Conservation (phyloP, 92 coral and sea anemone species). For the Paramuricea clavata region DNA sequence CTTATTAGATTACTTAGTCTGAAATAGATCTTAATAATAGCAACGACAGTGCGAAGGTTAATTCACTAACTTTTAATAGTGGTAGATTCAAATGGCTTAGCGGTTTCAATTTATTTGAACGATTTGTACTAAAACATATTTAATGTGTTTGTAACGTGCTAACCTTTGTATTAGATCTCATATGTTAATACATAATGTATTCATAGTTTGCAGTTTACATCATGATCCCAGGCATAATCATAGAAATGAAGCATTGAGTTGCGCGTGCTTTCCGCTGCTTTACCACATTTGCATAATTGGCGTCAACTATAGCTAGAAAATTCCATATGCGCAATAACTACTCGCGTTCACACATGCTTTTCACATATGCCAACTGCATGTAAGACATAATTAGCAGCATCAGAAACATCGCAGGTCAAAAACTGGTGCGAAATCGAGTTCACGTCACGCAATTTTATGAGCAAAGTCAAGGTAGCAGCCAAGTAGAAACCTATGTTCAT, state of each 20-base stretch:
- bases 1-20: background rate
- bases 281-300: background rate
- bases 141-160: constrained; percentile 40
- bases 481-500: background rate
- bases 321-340: background rate
- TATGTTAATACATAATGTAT: constrained; percentile 1
- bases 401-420: background rate
- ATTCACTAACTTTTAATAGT: constrained; percentile 6
- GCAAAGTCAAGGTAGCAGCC: background rate
- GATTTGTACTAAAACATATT: constrained; percentile 3
- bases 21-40: too few relatives aligned
- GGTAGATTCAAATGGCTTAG: constrained; percentile 38
- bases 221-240: too few relatives aligned
- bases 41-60: too few relatives aligned
- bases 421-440: background rate
- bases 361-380: background rate
- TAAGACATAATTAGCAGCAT: background rate
- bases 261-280: background rate
- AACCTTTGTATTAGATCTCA: constrained; percentile 3
- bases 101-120: constrained; percentile 6
- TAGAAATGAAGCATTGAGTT: too few relatives aligned
- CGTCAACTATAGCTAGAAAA: background rate
- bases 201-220: too few relatives aligned
- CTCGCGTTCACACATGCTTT: background rate
- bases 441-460: background rate